Evolutionary conservation across 2,113 vertebrate genomes (phyloP), one percentile per base, ranked within the genome.

Genomic region (Phasianus colchicus): DNA sequence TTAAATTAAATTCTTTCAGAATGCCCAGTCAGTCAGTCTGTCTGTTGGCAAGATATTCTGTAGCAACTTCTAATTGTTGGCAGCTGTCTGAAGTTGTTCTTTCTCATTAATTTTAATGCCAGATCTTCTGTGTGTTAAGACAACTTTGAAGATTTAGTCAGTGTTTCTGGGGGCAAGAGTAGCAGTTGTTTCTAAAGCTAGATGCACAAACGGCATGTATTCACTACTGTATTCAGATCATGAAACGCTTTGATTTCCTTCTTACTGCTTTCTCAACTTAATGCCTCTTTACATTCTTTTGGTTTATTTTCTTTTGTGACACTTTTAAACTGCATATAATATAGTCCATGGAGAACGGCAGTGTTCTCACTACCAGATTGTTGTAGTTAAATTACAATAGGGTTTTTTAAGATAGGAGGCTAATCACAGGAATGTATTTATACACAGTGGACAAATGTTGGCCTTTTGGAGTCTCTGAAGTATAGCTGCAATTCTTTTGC

Each of bases 101-200:
- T 87, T 71, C 74, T 74, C 43, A 86, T 89, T 92, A 95, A 94
- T 94, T 95, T 89, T 93, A 93, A 88, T 81, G 57, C 34, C 72
- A 81, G 85, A 80, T 88, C 72, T 83, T 95, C 43, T 75, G 2
- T 83, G n/a, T 77, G 65, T 93, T 89, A 92, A 88, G 71, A 85
- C 42, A 70, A 57, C 85, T 95, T 93, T 96, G 93, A 95, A 94
- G 87, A 88, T 83, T 71, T 67, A 85, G 60, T 85, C 71, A 50
- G 0, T 80, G 54, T 92, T 91, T 88, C 87, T 8, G 2, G 67
- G 74, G 72, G 58, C 84, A 87, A 83, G 73, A 73, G 30, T 40
- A 82, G 32, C 66, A 76, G 47, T 50, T 84, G n/a, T 91, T 95
- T 89, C 64, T 89, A 86, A 83, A 86, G 67, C 82, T 89, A 34